phyloP scores from a whole-genome alignment of 2,888 invertebrate genomes.

The Podotricha telesiphe region DNA sequence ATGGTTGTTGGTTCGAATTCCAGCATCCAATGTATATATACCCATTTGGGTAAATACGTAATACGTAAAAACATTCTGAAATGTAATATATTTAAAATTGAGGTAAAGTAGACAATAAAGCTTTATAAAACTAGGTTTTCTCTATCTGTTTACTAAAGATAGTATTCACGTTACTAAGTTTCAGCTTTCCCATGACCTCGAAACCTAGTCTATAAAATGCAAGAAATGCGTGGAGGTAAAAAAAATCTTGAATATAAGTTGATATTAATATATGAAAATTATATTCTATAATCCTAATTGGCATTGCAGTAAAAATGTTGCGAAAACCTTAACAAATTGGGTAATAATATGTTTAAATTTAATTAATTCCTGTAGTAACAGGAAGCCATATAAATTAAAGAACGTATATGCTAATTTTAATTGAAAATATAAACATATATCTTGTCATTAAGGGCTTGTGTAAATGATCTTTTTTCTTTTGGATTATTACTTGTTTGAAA shows the following conservation, averaged over 20 bases:
- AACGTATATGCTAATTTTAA: conserved; percentile 5
- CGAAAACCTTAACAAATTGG: conserved; percentile 20
- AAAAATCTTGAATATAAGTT: not conserved
- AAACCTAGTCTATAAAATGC: not conserved
- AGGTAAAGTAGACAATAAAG: too few relatives aligned
- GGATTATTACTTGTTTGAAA: not conserved
- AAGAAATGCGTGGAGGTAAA: not conserved
- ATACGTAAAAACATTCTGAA: too few relatives aligned
- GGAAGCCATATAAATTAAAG: not conserved
- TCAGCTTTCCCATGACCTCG: not conserved
- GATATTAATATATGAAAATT: conserved; percentile 13
- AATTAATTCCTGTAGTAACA: not conserved
- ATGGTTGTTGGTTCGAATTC: not conserved
- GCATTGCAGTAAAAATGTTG: conserved; percentile 7
- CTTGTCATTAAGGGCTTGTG: not conserved
- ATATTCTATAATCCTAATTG: conserved; percentile 26
- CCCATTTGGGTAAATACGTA: too few relatives aligned
- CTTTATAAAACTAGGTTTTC: too few relatives aligned
- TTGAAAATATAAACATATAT: conserved; percentile 5
- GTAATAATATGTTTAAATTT: conserved; percentile 23
- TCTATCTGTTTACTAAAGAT: too few relatives aligned
- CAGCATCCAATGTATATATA: not conserved
- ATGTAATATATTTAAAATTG: too few relatives aligned
- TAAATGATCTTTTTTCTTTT: not conserved
- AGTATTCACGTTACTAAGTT: not conserved